Evolutionary conservation across 2,888 invertebrate species (phyloP).

Genomic region (Drosophila macrospina): DNA sequence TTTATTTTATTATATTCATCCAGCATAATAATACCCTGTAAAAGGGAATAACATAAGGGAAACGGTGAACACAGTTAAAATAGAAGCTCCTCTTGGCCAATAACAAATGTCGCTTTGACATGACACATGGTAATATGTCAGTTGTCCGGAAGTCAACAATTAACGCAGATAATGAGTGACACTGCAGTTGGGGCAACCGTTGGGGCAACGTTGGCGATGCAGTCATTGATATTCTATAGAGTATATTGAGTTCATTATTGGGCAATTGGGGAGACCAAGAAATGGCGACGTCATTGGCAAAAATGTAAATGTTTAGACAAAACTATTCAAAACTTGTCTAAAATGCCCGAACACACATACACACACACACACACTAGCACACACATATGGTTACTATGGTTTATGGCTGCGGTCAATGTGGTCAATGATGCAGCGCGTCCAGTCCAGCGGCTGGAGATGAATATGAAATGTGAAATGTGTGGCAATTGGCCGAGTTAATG

Average conservation of each 20-base stretch:
- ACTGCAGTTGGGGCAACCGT: constrained; percentile 14
- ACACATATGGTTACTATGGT: constrained; percentile 11
- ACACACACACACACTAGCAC: constrained; percentile 9
- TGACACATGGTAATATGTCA: constrained; percentile 62
- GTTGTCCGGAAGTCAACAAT: constrained; percentile 40
- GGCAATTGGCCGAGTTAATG: constrained; percentile 16
- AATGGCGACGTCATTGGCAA: constrained; percentile 74
- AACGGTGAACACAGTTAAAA: not conserved
- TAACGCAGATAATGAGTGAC: constrained; percentile 28
- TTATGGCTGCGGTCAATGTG: constrained; percentile 38
- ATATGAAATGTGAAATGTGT: constrained; percentile 33
- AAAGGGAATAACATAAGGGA: not conserved
- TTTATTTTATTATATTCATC: not conserved
- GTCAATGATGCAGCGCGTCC: constrained; percentile 46
- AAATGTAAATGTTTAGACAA: constrained; percentile 79
- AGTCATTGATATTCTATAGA: constrained; percentile 40
- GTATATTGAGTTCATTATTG: constrained; percentile 53
- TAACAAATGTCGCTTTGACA: constrained; percentile 57
- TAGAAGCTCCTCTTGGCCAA: constrained; percentile 4
- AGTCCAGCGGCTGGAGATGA: constrained; percentile 43
- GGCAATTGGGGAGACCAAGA: constrained; percentile 39
- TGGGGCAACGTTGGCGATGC: constrained; percentile 40
- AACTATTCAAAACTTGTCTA: constrained; percentile 60
- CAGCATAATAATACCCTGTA: not conserved
- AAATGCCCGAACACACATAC: constrained; percentile 31